These are phyloP conservation scores for Yponomeuta sedellus DNA, from an alignment of 2,888 invertebrate genomes.

Conservation along the genomic window DNA sequence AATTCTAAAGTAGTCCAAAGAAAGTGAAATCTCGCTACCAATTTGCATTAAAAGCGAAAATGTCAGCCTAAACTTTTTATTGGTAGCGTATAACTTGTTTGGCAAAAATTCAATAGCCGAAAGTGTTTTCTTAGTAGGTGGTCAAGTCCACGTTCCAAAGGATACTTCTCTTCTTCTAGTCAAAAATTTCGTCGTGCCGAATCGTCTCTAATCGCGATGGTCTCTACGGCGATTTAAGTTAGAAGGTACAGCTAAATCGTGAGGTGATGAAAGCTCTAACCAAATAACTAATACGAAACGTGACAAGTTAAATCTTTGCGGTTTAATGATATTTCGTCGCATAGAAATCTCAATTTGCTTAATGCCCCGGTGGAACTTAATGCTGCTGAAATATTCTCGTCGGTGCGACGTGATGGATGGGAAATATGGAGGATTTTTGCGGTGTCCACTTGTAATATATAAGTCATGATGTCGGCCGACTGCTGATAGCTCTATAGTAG, in stretches of 20 bases:
- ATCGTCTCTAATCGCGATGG: background rate
- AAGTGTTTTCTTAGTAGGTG: background rate
- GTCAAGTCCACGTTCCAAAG: background rate
- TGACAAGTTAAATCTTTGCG: conserved; percentile 16
- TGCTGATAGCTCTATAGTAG: background rate
- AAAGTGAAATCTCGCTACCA: background rate
- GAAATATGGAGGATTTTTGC: background rate
- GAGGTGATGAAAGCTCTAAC: conserved; percentile 11
- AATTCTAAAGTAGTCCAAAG: background rate
- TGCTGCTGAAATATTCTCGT: conserved; percentile 3
- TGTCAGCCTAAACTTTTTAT: background rate
- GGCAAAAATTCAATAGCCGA: background rate
- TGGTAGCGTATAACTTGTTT: background rate
- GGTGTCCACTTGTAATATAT: background rate
- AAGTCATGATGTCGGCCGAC: background rate
- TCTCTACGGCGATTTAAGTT: background rate
- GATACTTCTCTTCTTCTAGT: background rate
- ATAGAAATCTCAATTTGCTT: conserved; percentile 12
- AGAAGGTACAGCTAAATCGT: background rate
- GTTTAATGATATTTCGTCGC: conserved; percentile 8
- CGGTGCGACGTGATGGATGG: background rate
- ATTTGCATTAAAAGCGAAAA: conserved; percentile 2
- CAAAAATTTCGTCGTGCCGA: background rate
- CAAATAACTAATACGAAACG: conserved; percentile 16
- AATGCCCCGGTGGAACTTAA: background rate